Evolutionary conservation across 2,888 invertebrate species (phyloP), one percentile per base, ranked within the genome.

Genomic region (Liodrosophila aerea): DNA sequence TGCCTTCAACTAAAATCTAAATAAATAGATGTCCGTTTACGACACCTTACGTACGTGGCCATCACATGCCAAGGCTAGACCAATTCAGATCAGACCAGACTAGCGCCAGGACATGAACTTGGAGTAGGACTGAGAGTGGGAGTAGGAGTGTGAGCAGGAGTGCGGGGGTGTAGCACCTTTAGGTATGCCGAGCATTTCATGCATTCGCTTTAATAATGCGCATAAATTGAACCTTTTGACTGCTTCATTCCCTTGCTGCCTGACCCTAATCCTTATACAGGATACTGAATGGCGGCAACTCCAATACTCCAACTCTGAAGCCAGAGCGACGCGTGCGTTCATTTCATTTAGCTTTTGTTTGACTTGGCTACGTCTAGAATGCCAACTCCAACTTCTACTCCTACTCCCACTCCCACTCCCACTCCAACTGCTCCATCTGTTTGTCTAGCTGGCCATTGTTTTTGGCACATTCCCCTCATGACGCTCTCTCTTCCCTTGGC

Each of bases 161-260:
- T 22, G 22, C n/a, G n/a, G 16, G 46, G 45, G 45, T 40, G 13
- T 37, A 45, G 41, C 70, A 63, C 64, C 60, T 82, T 64, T 61
- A 22, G 66, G 61, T 61, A 76, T 84, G 64, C 64, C 62, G 41
- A 61, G 66, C 73, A 84, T 78, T 66, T 70, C 84, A 75, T 73
- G 83, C 80, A 75, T 82, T 81, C 68, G 41, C 76, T 76, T 83
- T 83, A 86, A 86, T 86, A 83, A 83, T 86, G 83, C 86, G 83
- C 86, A 83, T 83, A 83, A 83, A 83, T 83, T 83, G 76, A 75
- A 69, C 78, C 83, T 70, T 78, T 77, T 83, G 83, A 83, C 83
- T 84, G 75, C 73, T 84, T 77, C 75, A 81, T 86, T 75, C 69
- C 59, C 53, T 8, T 29, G 43, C 46, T 27, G 4, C 15, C 33